These are phyloP conservation scores for Stigmatopora argus DNA, from an alignment of 2,113 vertebrate species.

Conservation along the genomic window DNA sequence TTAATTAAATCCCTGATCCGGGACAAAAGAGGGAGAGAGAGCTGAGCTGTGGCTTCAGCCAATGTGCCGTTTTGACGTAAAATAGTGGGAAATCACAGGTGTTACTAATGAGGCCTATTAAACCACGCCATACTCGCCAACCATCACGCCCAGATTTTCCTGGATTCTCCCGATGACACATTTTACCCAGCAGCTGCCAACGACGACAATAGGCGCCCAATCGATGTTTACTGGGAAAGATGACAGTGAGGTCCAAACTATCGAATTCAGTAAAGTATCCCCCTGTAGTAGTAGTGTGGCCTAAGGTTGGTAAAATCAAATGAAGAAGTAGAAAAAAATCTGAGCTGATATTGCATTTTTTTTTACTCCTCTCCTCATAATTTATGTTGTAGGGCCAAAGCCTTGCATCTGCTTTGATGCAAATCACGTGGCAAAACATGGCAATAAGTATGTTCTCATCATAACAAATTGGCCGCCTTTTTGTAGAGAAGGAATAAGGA, in stretches of 20 bases:
- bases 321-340: too few species aligned
- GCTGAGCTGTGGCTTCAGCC: background rate
- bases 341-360: too few species aligned
- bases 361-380: background rate
- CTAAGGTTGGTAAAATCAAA: too few species aligned
- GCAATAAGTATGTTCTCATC: background rate
- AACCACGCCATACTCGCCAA: background rate
- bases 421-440: constrained; percentile 1
- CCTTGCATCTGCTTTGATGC: background rate
- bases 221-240: background rate
- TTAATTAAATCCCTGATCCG: constrained; percentile 56
- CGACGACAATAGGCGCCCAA: background rate
- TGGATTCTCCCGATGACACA: background rate
- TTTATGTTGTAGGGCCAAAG: background rate
- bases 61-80: background rate
- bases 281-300: too few species aligned
- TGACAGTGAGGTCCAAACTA: too few species aligned
- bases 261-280: too few species aligned
- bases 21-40: constrained; percentile 26
- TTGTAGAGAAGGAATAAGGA: background rate
- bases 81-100: constrained; percentile 4
- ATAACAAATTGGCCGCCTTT: background rate
- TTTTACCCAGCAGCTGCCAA: background rate
- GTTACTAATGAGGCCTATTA: constrained; percentile 8
- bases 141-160: background rate